These are phyloP conservation scores for Helicoverpa zea DNA, from an alignment of 1,140 invertebrate genomes.

Conservation along the genomic window DNA sequence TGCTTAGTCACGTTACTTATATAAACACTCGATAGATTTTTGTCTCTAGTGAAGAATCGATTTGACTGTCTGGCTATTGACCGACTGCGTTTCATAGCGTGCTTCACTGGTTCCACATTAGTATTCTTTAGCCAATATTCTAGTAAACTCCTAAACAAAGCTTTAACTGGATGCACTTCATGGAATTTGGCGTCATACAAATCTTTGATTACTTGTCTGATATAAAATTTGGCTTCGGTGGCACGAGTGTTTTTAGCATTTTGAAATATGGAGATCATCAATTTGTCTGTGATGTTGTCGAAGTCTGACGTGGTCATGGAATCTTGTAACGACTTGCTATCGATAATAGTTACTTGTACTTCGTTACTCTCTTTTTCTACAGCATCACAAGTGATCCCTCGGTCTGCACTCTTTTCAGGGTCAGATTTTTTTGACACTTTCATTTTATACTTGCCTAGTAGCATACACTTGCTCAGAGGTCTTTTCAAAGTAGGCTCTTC, in stretches of 20 bases:
- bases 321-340: conserved; percentile 57
- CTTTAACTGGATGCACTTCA: conserved; percentile 67
- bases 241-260: conserved; percentile 52
- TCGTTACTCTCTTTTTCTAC: conserved; percentile 4
- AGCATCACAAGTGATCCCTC: background rate
- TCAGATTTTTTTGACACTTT: conserved; percentile 39
- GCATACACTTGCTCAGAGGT: conserved; percentile 68
- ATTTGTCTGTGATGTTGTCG: conserved; percentile 69
- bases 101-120: conserved; percentile 53
- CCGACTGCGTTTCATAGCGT: conserved; percentile 60
- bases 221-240: conserved; percentile 58
- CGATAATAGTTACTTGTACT: conserved; percentile 34
- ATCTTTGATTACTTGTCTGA: conserved; percentile 70
- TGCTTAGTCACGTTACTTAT: conserved; percentile 60
- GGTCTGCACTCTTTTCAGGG: conserved; percentile 63
- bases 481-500: conserved; percentile 68
- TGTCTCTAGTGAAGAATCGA: conserved; percentile 68
- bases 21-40: conserved; percentile 64
- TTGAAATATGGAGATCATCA: conserved; percentile 68
- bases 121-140: conserved; percentile 76
- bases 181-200: conserved; percentile 67
- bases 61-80: conserved; percentile 68
- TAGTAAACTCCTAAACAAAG: conserved; percentile 71
- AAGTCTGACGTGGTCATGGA: conserved; percentile 61
- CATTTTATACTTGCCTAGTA: conserved; percentile 63